Evolutionary conservation across 2,888 invertebrate species (phyloP).

Genomic region (Cheilosia pagana): DNA sequence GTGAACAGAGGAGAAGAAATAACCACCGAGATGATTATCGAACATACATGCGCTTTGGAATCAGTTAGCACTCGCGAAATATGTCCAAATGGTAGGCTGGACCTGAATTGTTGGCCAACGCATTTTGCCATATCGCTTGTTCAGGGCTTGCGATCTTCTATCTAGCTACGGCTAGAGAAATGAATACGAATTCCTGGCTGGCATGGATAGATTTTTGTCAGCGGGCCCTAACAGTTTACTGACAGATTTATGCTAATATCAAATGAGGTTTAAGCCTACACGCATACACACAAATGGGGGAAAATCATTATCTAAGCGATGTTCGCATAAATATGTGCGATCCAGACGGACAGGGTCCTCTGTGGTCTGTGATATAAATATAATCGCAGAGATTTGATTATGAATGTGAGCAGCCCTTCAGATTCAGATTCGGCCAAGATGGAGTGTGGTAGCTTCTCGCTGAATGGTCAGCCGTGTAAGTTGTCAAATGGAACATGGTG

Average conservation of each 20-base stretch:
- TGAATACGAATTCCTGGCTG: constrained; percentile 66
- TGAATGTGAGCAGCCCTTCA: constrained; percentile 56
- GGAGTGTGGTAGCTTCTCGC: constrained; percentile 34
- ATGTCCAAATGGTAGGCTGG: constrained; percentile 45
- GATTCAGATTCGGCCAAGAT: constrained; percentile 37
- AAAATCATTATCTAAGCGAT: constrained; percentile 69
- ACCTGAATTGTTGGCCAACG: constrained; percentile 72
- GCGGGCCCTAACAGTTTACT: constrained; percentile 65
- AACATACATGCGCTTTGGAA: constrained; percentile 75
- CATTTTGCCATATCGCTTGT: constrained; percentile 69
- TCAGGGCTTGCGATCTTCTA: constrained; percentile 51
- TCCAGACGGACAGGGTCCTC: constrained; percentile 53
- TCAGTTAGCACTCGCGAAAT: constrained; percentile 71
- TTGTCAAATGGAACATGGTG: constrained; percentile 76
- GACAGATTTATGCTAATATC: constrained; percentile 76
- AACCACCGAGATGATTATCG: constrained; percentile 76
- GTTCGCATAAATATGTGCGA: constrained; percentile 68
- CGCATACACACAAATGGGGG: constrained; percentile 7
- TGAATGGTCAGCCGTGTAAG: constrained; percentile 75
- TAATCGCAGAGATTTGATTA: constrained; percentile 70
- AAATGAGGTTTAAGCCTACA: constrained; percentile 69
- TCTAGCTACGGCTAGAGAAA: constrained; percentile 36
- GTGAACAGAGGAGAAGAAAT: constrained; percentile 75
- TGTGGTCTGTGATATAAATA: constrained; percentile 73
- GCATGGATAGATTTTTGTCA: constrained; percentile 71